These are phyloP conservation scores for Mormyrus hasselquistii DNA, from an alignment of 2,797 vertebrate species.

Conservation along the genomic window DNA sequence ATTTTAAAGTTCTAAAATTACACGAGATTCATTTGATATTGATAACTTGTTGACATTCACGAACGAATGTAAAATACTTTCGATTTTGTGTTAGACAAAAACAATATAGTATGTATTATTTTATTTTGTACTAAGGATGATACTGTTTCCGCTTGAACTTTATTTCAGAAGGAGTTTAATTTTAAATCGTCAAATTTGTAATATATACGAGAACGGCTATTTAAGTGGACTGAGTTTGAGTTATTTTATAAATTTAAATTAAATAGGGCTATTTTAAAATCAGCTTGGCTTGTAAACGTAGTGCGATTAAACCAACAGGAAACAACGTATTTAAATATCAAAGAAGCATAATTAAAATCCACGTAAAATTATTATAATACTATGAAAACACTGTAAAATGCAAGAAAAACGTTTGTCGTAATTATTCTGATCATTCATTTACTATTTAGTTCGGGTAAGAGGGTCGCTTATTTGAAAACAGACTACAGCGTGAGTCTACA, in stretches of 20 bases:
- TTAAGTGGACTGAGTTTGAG: neutral
- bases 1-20: neutral
- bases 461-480: conserved; percentile 7
- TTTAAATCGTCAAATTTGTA: neutral
- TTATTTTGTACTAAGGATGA: neutral
- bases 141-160: neutral
- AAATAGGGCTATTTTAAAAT: neutral
- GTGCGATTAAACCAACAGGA: neutral
- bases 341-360: neutral
- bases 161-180: neutral
- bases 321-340: neutral
- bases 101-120: neutral
- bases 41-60: neutral
- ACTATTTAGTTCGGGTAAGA: neutral
- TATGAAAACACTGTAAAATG: neutral
- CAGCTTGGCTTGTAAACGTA: neutral
- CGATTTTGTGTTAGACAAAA: neutral
- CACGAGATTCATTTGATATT: neutral
- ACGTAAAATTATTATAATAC: neutral
- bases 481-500: conserved; percentile 19
- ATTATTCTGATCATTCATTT: neutral
- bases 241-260: neutral
- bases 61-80: neutral
- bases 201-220: neutral
- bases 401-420: neutral